These are phyloP conservation scores for Corbicula japonica DNA, from an alignment of 2,888 invertebrate genomes.

Conservation along the genomic window DNA sequence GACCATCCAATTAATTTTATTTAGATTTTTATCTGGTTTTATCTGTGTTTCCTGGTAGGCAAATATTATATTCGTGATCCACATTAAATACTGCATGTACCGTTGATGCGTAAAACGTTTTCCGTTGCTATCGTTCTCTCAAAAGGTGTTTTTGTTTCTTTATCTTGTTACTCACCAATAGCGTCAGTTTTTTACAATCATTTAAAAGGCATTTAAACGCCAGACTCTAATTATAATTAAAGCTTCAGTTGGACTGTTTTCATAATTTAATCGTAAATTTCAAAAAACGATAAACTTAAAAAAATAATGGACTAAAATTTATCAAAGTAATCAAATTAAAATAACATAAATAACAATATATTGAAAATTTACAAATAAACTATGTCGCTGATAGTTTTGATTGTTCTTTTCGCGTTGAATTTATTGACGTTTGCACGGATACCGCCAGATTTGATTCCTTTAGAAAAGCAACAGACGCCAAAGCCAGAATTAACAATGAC, in stretches of 20 bases:
- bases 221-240: too few species aligned
- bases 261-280: background rate
- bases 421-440: conserved; percentile 13
- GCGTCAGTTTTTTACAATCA: too few species aligned
- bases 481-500: background rate
- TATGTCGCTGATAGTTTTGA: conserved; percentile 16
- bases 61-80: conserved; percentile 13
- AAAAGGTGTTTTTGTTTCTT: too few species aligned
- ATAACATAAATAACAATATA: background rate
- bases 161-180: too few species aligned
- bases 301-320: too few species aligned
- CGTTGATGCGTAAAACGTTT: background rate
- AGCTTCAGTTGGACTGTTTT: too few species aligned
- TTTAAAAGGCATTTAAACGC: too few species aligned
- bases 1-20: conserved; percentile 34
- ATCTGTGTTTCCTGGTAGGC: conserved; percentile 17
- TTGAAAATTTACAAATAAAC: background rate
- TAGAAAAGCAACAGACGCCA: conserved; percentile 40
- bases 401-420: conserved; percentile 11
- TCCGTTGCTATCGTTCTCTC: background rate
- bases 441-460: conserved; percentile 54
- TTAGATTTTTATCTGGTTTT: conserved; percentile 33
- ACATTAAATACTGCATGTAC: too few species aligned
- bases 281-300: too few species aligned
- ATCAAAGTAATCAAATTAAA: background rate